A percentile compares a stretch with the other conserved stretches of the same genome.
Evolutionary conservation across 2,797 vertebrate genomes (phyloP).

Genomic region (Octomys mimax): DNA sequence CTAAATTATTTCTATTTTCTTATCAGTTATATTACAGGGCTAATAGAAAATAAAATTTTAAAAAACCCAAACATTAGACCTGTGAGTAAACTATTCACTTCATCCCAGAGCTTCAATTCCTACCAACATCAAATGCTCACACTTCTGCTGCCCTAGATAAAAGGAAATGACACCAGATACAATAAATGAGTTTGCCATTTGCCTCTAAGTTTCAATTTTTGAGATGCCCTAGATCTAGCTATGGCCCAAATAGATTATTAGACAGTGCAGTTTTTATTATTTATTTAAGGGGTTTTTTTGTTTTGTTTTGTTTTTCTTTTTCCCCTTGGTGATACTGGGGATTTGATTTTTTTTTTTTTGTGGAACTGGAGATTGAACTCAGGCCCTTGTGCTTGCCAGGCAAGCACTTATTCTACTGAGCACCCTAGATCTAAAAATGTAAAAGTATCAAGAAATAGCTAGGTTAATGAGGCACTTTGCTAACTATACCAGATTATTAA

Average conservation of each 20-base stretch:
- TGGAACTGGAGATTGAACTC: too few relatives aligned
- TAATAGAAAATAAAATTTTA: slow-evolving; percentile 13
- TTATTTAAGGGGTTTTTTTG: too few relatives aligned
- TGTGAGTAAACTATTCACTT: neutral
- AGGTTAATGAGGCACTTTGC: neutral
- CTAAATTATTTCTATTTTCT: slow-evolving; percentile 43
- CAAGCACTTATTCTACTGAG: too few relatives aligned
- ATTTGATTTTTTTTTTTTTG: too few relatives aligned
- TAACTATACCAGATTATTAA: slow-evolving; percentile 10
- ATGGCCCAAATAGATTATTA: too few relatives aligned
- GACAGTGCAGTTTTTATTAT: too few relatives aligned
- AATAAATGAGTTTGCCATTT: neutral
- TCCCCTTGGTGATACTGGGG: too few relatives aligned
- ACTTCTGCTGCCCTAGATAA: neutral
- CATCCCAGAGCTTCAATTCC: neutral
- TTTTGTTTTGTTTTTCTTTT: too few relatives aligned
- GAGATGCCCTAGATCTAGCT: slow-evolving; percentile 12
- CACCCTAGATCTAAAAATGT: slow-evolving; percentile 29
- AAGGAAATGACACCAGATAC: neutral
- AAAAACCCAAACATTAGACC: neutral
- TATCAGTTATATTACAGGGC: neutral
- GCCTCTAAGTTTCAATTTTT: neutral
- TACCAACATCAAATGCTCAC: neutral
- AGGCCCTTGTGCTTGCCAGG: too few relatives aligned
- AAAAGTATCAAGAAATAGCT: neutral